Evolutionary conservation across 1,140 invertebrate genomes (phyloP).

Genomic region (Meloidogyne hapla): DNA sequence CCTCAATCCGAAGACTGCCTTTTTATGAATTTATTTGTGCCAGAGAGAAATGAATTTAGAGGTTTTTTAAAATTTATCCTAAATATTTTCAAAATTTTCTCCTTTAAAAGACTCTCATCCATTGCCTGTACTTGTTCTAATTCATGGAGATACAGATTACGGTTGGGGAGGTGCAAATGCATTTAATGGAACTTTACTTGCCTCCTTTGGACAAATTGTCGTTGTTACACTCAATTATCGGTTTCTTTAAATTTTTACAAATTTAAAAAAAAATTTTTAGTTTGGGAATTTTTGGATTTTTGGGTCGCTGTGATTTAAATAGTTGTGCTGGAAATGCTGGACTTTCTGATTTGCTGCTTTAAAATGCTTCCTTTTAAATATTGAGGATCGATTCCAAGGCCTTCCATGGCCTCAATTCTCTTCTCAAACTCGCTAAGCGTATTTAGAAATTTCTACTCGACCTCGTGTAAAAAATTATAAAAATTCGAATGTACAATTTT

Average conservation of each 20-base stretch:
- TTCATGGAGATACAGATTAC: constrained; percentile 61
- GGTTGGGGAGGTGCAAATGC: constrained; percentile 61
- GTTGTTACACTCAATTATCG: constrained; percentile 64
- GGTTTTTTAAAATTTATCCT: constrained; percentile 20
- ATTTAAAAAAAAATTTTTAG: constrained; percentile 9
- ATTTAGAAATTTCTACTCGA: constrained; percentile 60
- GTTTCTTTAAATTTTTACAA: constrained; percentile 46
- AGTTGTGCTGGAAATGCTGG: constrained; percentile 60
- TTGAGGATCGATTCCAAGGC: constrained; percentile 59
- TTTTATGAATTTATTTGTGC: constrained; percentile 92
- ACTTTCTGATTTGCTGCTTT: constrained; percentile 61
- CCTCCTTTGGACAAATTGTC: constrained; percentile 58
- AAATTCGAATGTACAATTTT: constrained; percentile 70
- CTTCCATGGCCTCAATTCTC: constrained; percentile 61
- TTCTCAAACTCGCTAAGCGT: constrained; percentile 57
- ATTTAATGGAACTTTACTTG: constrained; percentile 59
- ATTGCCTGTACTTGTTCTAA: constrained; percentile 52
- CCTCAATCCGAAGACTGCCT: constrained; percentile 95
- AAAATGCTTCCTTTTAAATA: constrained; percentile 52
- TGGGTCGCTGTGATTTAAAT: constrained; percentile 60
- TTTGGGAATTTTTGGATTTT: constrained; percentile 48
- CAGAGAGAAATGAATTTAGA: constrained; percentile 63
- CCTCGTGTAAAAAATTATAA: constrained; percentile 74
- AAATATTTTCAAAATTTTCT: too few species aligned
- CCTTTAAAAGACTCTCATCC: constrained; percentile 23